Evolutionary conservation across 1,140 invertebrate species (phyloP), one percentile per base, ranked within the genome.

Genomic region (Bemisia tabaci): DNA sequence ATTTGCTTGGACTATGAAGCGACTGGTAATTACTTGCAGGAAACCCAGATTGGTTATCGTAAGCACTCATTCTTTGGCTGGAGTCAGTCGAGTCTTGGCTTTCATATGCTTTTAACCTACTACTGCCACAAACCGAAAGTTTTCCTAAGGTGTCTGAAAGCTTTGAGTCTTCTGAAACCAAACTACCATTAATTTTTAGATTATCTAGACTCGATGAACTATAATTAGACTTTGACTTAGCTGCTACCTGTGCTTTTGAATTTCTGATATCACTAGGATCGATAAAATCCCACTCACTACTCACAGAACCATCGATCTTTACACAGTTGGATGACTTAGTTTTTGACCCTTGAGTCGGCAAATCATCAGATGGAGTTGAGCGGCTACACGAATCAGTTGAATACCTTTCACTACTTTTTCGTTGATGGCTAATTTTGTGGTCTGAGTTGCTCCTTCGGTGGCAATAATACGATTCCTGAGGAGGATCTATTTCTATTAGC

Each of bases 401-500:
- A 27, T 68, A 68, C 27, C 67, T 65, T 11, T 62, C 60, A 1
- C 64, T 59, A 60, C 65, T 68, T 22, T 65, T 68, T 2, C 67
- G 59, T 23, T 27, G 48, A n/a, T 68, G 64, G 1, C 59, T 48
- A 26, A 65, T 64, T 21, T 64, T 27, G 59, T 68, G 67, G 27
- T 69, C 68, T 12, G 68, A 69, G 17, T 66, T 64, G 25, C 65
- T 69, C 60, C 68, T 61, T 5, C 66, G 48, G 24, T 69, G 66
- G 1, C 61, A 65, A n/a, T 60, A 23, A 21, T 61, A 23, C 12
- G 39, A 59, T 23, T 69, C 64, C 2, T 22, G 26, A 12, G 71
- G 65, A 17, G 66, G 27, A 23, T 89, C 87, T 22, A 89, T 75
- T 74, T 89, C 87, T 66, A 90, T 89, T 1, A 90, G 74, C 70